Evolutionary conservation across 2,888 invertebrate genomes (phyloP).

Genomic region (Thysanoteuthis rhombus): DNA sequence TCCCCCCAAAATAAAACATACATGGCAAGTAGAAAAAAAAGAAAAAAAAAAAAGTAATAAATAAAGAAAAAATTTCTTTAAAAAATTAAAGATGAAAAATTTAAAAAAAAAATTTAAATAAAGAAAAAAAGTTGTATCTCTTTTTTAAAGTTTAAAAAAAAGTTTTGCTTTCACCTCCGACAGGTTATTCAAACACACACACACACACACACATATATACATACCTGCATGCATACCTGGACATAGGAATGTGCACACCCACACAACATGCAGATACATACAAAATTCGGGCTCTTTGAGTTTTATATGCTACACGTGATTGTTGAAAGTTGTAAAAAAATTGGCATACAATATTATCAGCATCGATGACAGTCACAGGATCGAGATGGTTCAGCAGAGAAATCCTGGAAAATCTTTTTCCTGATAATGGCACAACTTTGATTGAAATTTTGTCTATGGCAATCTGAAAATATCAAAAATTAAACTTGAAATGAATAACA

Average conservation of each 20-base stretch:
- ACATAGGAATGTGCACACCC: slow-evolving; percentile 12
- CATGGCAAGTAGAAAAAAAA: background rate
- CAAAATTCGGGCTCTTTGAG: background rate
- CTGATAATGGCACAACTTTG: background rate
- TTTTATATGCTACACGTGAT: background rate
- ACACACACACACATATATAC: background rate
- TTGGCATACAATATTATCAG: background rate
- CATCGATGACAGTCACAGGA: background rate
- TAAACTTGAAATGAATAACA: background rate
- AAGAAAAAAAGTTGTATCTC: background rate
- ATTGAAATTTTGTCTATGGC: background rate
- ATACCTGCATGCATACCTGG: background rate
- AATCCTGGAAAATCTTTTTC: too few species aligned
- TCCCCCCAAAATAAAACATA: background rate
- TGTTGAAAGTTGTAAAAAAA: background rate
- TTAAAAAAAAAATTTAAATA: background rate
- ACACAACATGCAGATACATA: background rate
- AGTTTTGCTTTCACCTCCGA: background rate
- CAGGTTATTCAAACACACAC: background rate
- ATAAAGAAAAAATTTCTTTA: background rate
- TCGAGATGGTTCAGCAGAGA: background rate
- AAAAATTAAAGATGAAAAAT: background rate
- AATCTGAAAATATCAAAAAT: background rate
- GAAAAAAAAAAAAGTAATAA: background rate
- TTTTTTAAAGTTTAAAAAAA: background rate